A percentile compares a stretch with the other conserved stretches of the same genome.
These are phyloP conservation scores for Criorhina ranunculi DNA, from an alignment of 2,888 invertebrate genomes.

Conservation along the genomic window DNA sequence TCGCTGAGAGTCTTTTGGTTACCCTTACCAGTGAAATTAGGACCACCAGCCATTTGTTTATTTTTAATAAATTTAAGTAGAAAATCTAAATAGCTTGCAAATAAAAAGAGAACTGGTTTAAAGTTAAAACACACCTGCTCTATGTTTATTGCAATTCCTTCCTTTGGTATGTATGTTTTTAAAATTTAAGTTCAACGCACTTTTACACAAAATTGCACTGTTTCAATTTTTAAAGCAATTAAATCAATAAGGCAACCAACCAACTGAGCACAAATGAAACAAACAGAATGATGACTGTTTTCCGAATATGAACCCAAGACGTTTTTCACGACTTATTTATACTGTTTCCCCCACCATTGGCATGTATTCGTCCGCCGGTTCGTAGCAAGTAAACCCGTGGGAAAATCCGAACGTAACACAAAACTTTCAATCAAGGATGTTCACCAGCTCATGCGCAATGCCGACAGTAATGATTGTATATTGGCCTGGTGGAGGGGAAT, in stretches of 20 bases:
- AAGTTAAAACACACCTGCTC: slow-evolving; percentile 69
- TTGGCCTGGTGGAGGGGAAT: background rate
- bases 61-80: too few species aligned
- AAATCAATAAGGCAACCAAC: slow-evolving; percentile 55
- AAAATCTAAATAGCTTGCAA: background rate
- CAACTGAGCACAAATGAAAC: slow-evolving; percentile 46
- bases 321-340: slow-evolving; percentile 46
- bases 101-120: slow-evolving; percentile 13
- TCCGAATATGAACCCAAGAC: slow-evolving; percentile 30
- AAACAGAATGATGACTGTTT: slow-evolving; percentile 67
- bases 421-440: background rate
- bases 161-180: slow-evolving; percentile 11
- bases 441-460: background rate
- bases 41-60: slow-evolving; percentile 79
- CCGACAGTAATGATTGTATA: background rate
- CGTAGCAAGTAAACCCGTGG: slow-evolving; percentile 43
- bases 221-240: background rate
- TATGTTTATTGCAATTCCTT: slow-evolving; percentile 60
- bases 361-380: slow-evolving; percentile 60
- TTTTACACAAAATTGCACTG: slow-evolving; percentile 5
- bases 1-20: slow-evolving; percentile 82
- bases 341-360: slow-evolving; percentile 51
- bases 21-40: slow-evolving; percentile 78
- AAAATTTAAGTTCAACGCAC: slow-evolving; percentile 20
- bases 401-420: background rate